These are phyloP conservation scores for Mechanitis mazaeus DNA, from an alignment of 2,888 invertebrate genomes.

Conservation along the genomic window DNA sequence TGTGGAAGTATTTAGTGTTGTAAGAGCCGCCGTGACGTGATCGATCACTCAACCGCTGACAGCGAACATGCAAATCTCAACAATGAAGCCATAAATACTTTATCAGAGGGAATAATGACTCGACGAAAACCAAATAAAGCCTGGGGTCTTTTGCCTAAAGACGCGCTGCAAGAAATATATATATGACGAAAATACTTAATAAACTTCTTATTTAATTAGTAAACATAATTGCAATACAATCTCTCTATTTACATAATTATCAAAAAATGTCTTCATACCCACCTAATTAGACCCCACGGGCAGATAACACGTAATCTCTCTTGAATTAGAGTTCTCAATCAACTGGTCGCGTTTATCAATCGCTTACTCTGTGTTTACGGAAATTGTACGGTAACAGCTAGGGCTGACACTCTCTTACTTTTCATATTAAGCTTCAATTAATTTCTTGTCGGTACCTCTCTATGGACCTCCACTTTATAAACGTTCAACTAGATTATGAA, in stretches of 20 bases:
- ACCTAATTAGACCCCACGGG: conserved; percentile 11
- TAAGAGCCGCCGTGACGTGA: conserved; percentile 4
- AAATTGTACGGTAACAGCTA: conserved; percentile 27
- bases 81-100: conserved; percentile 24
- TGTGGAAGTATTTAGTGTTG: no score
- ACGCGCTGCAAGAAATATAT: no score
- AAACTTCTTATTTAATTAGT: neutral
- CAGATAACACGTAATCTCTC: conserved; percentile 51
- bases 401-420: conserved; percentile 19
- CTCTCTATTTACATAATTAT: neutral
- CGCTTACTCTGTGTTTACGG: conserved; percentile 44
- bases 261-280: conserved; percentile 1
- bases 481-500: no score
- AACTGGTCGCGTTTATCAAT: conserved; percentile 54
- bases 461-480: no score
- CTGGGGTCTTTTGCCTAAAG: neutral
- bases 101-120: conserved; percentile 14
- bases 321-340: conserved; percentile 60
- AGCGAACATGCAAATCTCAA: conserved; percentile 19
- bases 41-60: conserved; percentile 19
- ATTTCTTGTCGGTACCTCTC: no score
- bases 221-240: neutral
- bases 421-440: conserved; percentile 1
- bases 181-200: no score
- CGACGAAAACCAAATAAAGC: neutral